Evolutionary conservation across 2,888 invertebrate species (phyloP), one percentile per base, ranked within the genome.

Genomic region (Drosophila paranaensis): DNA sequence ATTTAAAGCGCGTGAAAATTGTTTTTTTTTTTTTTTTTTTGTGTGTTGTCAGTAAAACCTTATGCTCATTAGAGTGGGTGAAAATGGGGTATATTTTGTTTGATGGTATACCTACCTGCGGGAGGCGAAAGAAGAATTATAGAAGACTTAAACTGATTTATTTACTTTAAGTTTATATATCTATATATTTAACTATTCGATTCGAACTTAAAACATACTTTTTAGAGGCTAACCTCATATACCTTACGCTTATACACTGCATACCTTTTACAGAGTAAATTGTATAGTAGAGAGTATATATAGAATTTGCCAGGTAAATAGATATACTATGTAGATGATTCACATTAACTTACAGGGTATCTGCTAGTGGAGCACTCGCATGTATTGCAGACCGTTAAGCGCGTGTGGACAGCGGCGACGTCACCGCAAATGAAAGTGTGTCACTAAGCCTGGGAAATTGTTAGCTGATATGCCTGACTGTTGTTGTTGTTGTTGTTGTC

Each of bases 401-500:
- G 79, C 71, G 79, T 83, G 86, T 83, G 77, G 77, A 74, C 81
- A 81, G 64, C 65, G 61, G 35, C 71, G 58, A 63, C 72, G 64
- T 70, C 69, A 69, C 79, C 79, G 48, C 73, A 60, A 77, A 81
- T 71, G 82, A 86, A 86, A 88, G 85, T 86, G 85, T 86, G 85
- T 86, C 85, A 88, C 82, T 72, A 71, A 74, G 86, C 88, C 80
- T 86, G 88, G 88, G 87, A 88, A 86, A 86, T 83, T 75, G 76
- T 83, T 74, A 81, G 71, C 75, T 71, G 77, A 88, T 88, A 71
- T 64, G 67, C 56, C 60, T 13, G 39, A 35, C 39, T 48, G 33
- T 46, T 53, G 61, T 60, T 58, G 67, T 43, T 54, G 46, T 37
- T 46, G 55, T 42, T 67, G 60, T 39, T 57, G 69, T 9, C 53